Evolutionary conservation across 2,888 invertebrate genomes (phyloP).

Genomic region (Tiliacea citrago): DNA sequence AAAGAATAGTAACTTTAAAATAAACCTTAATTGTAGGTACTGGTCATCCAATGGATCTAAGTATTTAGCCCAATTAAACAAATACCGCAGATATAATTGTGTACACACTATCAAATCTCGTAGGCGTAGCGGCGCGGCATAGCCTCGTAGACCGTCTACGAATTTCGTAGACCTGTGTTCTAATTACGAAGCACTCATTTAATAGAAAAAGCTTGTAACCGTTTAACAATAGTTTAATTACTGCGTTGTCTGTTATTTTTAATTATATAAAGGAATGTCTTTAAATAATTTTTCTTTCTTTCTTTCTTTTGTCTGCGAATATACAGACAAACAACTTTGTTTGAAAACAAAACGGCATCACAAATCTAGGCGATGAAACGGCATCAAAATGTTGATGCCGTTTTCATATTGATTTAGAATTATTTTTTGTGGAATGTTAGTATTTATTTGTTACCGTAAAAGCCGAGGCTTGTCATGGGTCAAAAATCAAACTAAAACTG

Average conservation of each 20-base stretch:
- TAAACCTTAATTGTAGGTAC: too few relatives aligned
- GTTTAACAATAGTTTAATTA: not conserved
- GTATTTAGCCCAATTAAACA: not conserved
- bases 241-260: too few relatives aligned
- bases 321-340: too few relatives aligned
- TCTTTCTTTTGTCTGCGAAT: not conserved
- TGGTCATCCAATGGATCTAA: too few relatives aligned
- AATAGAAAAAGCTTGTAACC: not conserved
- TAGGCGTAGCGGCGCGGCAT: constrained; percentile 5
- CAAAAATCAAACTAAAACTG: not conserved
- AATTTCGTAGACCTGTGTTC: not conserved
- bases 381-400: not conserved
- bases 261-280: too few relatives aligned
- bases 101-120: not conserved
- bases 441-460: not conserved
- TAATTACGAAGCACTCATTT: constrained; percentile 2
- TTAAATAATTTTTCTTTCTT: too few relatives aligned
- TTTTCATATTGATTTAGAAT: not conserved
- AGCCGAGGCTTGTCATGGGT: not conserved
- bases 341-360: too few relatives aligned
- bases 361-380: too few relatives aligned
- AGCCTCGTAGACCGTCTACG: constrained; percentile 33
- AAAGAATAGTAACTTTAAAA: too few relatives aligned
- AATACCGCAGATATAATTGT: too few relatives aligned
- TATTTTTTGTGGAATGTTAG: not conserved